Conservation (phyloP, 1,140 invertebrate genomes). For the Ostrea edulis region DNA sequence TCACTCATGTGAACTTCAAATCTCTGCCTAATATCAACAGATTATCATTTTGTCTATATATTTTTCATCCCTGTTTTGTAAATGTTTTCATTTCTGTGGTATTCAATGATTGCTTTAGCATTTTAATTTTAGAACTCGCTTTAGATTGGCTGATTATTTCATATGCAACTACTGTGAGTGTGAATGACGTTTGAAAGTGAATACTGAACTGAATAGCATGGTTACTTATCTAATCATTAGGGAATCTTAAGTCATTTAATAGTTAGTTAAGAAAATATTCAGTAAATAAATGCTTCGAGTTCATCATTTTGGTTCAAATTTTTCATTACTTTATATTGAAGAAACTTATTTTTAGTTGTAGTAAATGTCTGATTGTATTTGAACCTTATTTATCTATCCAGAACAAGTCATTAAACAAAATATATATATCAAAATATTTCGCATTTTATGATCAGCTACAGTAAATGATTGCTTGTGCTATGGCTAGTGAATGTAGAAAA, state of each 20-base stretch:
- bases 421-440: too few species aligned
- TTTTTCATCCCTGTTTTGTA: background rate
- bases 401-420: background rate
- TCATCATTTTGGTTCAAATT: too few species aligned
- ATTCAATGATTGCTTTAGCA: background rate
- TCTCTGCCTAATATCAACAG: background rate
- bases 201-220: background rate
- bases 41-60: background rate
- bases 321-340: too few species aligned
- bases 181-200: background rate
- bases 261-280: too few species aligned
- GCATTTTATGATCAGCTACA: background rate
- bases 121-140: conserved; percentile 8
- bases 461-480: too few species aligned
- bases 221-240: background rate
- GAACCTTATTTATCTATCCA: background rate
- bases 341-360: too few species aligned
- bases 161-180: background rate
- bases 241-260: too few species aligned
- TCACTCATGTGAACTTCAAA: background rate
- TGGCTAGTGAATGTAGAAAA: too few species aligned
- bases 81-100: background rate
- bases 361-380: too few species aligned
- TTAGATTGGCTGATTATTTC: background rate
- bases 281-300: too few species aligned